Evolutionary conservation across 2,888 invertebrate species (phyloP).

Genomic region (Colletes collaris): DNA sequence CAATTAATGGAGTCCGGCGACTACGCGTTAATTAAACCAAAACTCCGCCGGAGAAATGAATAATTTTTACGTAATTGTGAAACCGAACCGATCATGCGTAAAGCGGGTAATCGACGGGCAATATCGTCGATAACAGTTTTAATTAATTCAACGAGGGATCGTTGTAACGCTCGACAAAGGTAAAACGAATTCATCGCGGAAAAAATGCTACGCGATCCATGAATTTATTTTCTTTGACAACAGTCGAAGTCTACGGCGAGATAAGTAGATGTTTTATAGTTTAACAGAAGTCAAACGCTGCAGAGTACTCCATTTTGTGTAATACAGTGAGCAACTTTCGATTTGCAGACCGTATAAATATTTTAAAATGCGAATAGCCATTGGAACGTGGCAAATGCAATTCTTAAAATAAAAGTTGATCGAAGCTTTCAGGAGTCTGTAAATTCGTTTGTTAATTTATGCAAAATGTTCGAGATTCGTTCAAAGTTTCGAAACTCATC

Average conservation of each 20-base stretch:
- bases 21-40: background rate
- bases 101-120: background rate
- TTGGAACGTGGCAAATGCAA: no score
- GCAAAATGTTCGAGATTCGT: no score
- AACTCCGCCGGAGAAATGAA: background rate
- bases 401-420: no score
- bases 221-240: conserved; percentile 29
- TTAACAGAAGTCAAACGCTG: no score
- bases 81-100: background rate
- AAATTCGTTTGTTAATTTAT: no score
- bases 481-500: no score
- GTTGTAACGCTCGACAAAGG: background rate
- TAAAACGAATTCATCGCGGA: background rate
- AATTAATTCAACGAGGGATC: conserved; percentile 8
- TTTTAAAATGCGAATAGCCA: no score
- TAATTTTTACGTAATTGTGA: background rate
- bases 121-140: background rate
- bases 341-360: background rate
- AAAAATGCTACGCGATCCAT: background rate
- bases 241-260: background rate
- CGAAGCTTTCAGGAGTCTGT: no score
- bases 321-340: no score
- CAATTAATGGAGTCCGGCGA: conserved; percentile 1
- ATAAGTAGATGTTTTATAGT: no score
- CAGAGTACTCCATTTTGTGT: no score